Evolutionary conservation across 2,888 invertebrate species (phyloP).

Genomic region (Drosophila mayaguana): DNA sequence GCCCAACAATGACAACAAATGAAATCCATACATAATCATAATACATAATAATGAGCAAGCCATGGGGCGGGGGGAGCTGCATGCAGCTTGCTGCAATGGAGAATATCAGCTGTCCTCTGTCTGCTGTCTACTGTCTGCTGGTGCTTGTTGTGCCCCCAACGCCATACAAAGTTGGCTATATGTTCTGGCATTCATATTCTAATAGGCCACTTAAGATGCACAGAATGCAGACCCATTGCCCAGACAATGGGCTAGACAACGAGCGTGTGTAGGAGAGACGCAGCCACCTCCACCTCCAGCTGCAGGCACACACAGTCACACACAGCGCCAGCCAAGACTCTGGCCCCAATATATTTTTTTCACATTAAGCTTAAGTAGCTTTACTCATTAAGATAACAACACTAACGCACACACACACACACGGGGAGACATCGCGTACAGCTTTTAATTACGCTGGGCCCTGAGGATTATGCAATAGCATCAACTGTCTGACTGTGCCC

Average conservation of each 20-base stretch:
- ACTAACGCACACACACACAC: neutral
- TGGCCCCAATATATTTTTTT: constrained; percentile 61
- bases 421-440: neutral
- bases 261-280: constrained; percentile 31
- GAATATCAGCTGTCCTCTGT: constrained; percentile 35
- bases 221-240: constrained; percentile 47
- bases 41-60: constrained; percentile 59
- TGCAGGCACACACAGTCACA: constrained; percentile 16
- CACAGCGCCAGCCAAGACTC: constrained; percentile 11
- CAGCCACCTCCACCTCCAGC: constrained; percentile 17
- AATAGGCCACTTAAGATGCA: constrained; percentile 74
- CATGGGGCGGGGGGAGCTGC: neutral
- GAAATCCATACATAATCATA: constrained; percentile 73
- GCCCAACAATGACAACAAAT: constrained; percentile 62
- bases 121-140: constrained; percentile 5
- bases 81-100: constrained; percentile 14
- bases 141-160: neutral
- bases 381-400: constrained; percentile 72
- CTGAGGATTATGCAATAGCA: constrained; percentile 50
- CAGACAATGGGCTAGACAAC: constrained; percentile 61
- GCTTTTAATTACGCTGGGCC: constrained; percentile 59
- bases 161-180: constrained; percentile 2
- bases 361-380: constrained; percentile 75
- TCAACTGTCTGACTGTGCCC: constrained; percentile 34
- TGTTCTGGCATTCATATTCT: constrained; percentile 67